Base-by-base conservation (phyloP, 2,113 vertebrate species). In the Forbesichthys agassizii region DNA sequence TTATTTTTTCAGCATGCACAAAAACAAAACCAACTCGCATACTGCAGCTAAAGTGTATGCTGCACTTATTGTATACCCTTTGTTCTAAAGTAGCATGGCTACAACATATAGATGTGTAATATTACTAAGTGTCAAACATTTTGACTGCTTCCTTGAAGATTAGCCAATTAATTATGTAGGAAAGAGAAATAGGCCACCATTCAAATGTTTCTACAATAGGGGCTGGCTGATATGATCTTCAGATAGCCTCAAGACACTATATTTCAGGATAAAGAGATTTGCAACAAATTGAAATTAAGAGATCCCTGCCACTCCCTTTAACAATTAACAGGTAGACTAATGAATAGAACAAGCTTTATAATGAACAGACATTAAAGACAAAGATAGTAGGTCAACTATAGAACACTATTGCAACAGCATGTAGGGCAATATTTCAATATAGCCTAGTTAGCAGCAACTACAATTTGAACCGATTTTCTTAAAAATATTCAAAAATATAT, bases 121-220 rank as follows among this genome's bases (percentile, higher is more conserved):
- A 67, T 5, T 3, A 20, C 56, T 46, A 18, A 27, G 33, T 16
- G 48, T 70, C 36, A 42, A 42, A 42, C 36, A 42, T 42, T 5
- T 8, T 75, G 55, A 33, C 36, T 57, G 16, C 79, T 57, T 68
- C 11, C 61, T 51, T 9, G 9, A 71, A 61, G 42, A 64, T 73
- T 71, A 42, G 64, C 48, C 46, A 73, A 80, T 68, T 72, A 59
- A 74, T 72, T 75, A 61, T 6, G n/a, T 10, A 55, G 3, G 48
- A 18, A 33, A 75, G 11, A 10, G 33, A 87, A 85, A 76, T 68
- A 53, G 64, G 73, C 63, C 68, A 78, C 33, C 1, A 53, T 5
- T 79, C 20, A 68, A 42, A 46, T 65, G 12, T 61, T 72, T 20
- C 64, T 61, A 47, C 61, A 67, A 16, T 61, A 71, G 27, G 67